Conservation (phyloP, 92 coral and sea anemone genomes). For the Epizoanthus stellaris region DNA sequence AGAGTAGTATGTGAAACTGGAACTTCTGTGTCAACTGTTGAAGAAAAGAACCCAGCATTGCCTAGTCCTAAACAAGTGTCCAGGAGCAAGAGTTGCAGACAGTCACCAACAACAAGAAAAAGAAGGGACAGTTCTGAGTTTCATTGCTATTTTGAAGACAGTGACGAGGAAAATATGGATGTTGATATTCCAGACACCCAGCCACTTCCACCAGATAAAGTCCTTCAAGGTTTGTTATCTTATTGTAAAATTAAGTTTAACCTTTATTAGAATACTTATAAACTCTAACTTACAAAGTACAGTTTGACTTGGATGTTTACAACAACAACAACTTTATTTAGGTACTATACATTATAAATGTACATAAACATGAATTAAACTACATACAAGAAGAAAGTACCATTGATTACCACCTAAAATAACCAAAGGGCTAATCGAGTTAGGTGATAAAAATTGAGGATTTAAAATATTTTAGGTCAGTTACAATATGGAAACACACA, state of each 20-base stretch:
- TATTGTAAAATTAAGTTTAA: background rate
- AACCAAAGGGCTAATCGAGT: too few species aligned
- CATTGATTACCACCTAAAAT: too few species aligned
- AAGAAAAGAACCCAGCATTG: background rate
- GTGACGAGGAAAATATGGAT: slow-evolving; percentile 58
- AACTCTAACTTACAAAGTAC: too few species aligned
- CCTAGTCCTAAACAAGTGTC: background rate
- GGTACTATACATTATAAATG: too few species aligned
- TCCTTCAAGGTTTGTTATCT: slow-evolving; percentile 67
- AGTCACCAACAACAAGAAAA: slow-evolving; percentile 13
- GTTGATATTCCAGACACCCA: slow-evolving; percentile 64
- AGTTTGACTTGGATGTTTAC: too few species aligned
- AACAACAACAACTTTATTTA: too few species aligned
- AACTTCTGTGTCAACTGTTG: background rate
- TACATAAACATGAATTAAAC: too few species aligned
- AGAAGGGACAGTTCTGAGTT: slow-evolving; percentile 50
- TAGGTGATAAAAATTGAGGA: too few species aligned
- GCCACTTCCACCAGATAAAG: slow-evolving; percentile 57
- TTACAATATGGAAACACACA: too few species aligned
- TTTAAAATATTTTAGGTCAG: too few species aligned
- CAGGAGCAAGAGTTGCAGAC: background rate
- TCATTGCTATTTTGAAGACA: slow-evolving; percentile 76
- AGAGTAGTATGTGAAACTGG: background rate
- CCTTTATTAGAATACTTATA: too few species aligned
- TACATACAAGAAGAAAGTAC: too few species aligned